These are phyloP conservation scores for Antheraea pernyi DNA, from an alignment of 1,140 invertebrate genomes.

Conservation along the genomic window DNA sequence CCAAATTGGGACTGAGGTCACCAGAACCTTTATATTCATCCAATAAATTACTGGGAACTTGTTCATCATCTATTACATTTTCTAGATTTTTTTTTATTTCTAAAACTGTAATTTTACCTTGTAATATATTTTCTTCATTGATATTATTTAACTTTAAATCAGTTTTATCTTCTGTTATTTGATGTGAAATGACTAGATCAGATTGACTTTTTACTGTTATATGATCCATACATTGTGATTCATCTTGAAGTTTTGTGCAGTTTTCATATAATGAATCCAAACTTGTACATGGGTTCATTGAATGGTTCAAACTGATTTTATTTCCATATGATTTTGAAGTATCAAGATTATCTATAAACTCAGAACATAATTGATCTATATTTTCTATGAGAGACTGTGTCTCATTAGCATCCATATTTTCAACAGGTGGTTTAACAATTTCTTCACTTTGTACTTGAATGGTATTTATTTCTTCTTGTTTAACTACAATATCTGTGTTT, in stretches of 20 bases:
- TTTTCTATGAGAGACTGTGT: neutral
- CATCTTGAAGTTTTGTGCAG: neutral
- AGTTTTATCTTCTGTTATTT: neutral
- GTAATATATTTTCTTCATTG: neutral
- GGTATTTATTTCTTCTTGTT: neutral
- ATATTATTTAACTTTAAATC: neutral
- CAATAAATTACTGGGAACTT: too few species aligned
- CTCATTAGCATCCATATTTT: neutral
- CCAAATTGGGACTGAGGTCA: neutral
- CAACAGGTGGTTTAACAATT: neutral
- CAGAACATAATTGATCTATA: neutral
- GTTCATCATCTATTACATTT: neutral
- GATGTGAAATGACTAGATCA: neutral
- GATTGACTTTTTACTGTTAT: neutral
- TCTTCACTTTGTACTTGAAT: neutral
- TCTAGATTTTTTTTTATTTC: neutral
- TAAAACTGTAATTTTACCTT: neutral
- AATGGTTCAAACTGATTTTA: neutral
- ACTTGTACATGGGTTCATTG: neutral
- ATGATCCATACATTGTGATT: neutral
- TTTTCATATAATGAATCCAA: neutral
- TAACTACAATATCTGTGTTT: neutral
- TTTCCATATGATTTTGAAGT: neutral
- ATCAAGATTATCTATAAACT: neutral
- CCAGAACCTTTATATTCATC: neutral